Percentiles rank a stretch among this genome's conserved stretches.
These are phyloP conservation scores for Euclidia mi DNA, from an alignment of 2,888 invertebrate species.

Conservation along the genomic window DNA sequence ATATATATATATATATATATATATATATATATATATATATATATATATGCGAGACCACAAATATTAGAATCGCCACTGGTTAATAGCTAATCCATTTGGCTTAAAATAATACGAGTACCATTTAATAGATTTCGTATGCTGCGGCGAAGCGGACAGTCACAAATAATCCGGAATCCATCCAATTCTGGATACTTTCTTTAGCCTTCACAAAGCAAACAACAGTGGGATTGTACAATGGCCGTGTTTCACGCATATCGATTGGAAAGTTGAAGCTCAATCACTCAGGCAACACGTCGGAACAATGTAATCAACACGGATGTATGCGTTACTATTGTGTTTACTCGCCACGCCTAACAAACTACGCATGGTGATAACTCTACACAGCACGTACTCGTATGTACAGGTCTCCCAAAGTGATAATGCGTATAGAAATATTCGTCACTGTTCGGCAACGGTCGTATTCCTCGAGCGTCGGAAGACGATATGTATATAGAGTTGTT, in stretches of 20 bases:
- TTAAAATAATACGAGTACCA: too few relatives aligned
- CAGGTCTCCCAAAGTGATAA: too few relatives aligned
- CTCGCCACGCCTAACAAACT: conserved; percentile 47
- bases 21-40: too few relatives aligned
- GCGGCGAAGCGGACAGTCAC: conserved; percentile 27
- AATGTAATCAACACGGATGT: conserved; percentile 57
- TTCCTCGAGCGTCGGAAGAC: too few relatives aligned
- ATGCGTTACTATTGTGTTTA: conserved; percentile 53
- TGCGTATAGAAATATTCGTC: too few relatives aligned
- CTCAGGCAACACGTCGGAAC: conserved; percentile 51
- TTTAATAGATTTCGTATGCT: conserved; percentile 1
- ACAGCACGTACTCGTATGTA: too few relatives aligned
- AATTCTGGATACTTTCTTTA: conserved; percentile 51
- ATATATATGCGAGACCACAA: too few relatives aligned
- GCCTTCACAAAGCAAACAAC: conserved; percentile 50
- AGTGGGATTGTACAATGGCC: conserved; percentile 44
- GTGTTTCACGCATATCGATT: conserved; percentile 58
- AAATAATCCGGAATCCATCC: conserved; percentile 30
- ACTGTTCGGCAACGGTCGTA: too few relatives aligned
- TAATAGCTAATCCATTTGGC: too few relatives aligned
- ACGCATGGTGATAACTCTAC: background rate
- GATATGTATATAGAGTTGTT: too few relatives aligned
- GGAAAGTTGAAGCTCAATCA: conserved; percentile 61
- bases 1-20: too few relatives aligned
- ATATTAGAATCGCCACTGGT: too few relatives aligned